Base-by-base conservation (phyloP, 2,888 invertebrate genomes). In the Phania funesta region DNA sequence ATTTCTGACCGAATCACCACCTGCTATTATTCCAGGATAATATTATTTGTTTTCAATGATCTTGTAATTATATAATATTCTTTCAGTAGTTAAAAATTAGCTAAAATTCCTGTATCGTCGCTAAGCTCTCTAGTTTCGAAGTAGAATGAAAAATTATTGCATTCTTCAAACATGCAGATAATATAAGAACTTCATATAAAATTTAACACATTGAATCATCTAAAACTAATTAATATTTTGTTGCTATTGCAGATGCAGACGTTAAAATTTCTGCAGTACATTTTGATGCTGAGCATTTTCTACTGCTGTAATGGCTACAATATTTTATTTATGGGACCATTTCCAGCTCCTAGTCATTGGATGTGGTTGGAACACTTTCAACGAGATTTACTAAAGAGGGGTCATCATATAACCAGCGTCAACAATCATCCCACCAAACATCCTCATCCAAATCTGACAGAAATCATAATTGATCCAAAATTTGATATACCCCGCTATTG, bases 341-440 rank as follows among this genome's bases (percentile, higher is more conserved):
- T 91, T 81, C 91, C 91, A 1, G 90, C 90, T 0, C 91, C 90
- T 3, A 91, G 91, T 77, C 91, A 91, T 83, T 91, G 91, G 91
- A 84, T 91, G 86, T 90, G 91, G 90, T 77, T 91, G 75, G 90
- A 91, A 73, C 88, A 90, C 82, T 90, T 91, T 65, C 86, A 88
- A 58, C 87, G 87, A 13, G 90, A 87, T 75, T 84, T 91, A 0
- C 78, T 91, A 1, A 77, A 82, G 11, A 87, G 90, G 44, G 92
- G 92, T 3, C 92, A 92, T 85, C 89, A 92, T 67, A 90, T 92
- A 46, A 91, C 90, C 29, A 86, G 87, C 3, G 85, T 91, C 1
- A 90, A 88, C 29, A 90, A 89, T 84, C 88, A 87, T 84, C 88
- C 87, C 24, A 87, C 91, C 5, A 90, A 91, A 77, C 87, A 87